Conservation (phyloP, 2,113 vertebrate genomes). For the Cryptotis parvus region DNA sequence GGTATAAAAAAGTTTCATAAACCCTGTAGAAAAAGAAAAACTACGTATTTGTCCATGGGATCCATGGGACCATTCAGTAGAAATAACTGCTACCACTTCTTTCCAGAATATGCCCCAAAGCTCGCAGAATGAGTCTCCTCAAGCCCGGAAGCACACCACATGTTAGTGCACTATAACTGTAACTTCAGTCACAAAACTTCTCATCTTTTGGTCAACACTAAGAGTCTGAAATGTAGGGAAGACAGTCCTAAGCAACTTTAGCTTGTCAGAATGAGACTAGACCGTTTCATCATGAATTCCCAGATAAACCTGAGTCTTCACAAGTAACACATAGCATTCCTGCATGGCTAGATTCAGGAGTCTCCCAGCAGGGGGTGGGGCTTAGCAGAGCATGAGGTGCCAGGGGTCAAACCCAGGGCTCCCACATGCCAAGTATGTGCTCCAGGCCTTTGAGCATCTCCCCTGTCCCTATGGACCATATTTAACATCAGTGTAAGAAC, state of each 20-base stretch:
- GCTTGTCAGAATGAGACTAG: not conserved
- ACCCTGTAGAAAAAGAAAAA: not conserved
- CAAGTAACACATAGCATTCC: not conserved
- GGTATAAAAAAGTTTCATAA: slow-evolving; percentile 18
- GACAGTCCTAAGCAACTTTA: not conserved
- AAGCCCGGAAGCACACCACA: not conserved
- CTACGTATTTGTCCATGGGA: not conserved
- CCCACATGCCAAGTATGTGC: too few relatives aligned
- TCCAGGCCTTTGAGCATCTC: too few relatives aligned
- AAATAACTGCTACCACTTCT: not conserved
- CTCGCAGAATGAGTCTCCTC: not conserved
- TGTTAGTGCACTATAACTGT: not conserved
- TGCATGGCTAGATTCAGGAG: not conserved
- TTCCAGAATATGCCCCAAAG: not conserved
- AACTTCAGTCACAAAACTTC: not conserved
- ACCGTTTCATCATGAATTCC: not conserved
- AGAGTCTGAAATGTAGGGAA: slow-evolving; percentile 16
- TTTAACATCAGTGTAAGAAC: not conserved
- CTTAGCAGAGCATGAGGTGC: too few relatives aligned
- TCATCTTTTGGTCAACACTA: slow-evolving; percentile 34
- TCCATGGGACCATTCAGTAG: not conserved
- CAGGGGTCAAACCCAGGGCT: too few relatives aligned
- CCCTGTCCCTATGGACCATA: not conserved
- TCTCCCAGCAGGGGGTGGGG: too few relatives aligned
- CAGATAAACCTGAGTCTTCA: not conserved